Percentiles rank a stretch among this genome's conserved stretches.
These are phyloP conservation scores for Eurystomus glaucurus DNA, from an alignment of 2,797 vertebrate genomes.

Conservation along the genomic window DNA sequence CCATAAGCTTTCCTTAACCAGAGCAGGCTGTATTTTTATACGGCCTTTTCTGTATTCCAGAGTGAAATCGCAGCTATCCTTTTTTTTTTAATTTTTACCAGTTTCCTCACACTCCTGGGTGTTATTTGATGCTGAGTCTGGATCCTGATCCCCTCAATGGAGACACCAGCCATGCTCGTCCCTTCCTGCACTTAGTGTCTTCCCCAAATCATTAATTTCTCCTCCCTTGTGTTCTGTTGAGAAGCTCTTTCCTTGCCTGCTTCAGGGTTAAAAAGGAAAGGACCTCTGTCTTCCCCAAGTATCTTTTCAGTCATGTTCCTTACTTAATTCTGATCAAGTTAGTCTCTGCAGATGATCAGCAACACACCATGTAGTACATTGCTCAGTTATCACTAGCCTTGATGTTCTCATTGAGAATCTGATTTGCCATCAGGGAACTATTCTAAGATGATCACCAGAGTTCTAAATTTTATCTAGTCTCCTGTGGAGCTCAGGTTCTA, in stretches of 20 bases:
- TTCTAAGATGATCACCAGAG: background rate
- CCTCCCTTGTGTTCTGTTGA: background rate
- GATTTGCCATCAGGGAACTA: background rate
- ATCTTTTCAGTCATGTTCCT: background rate
- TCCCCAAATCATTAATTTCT: background rate
- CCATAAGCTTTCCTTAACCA: background rate
- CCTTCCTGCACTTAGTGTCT: background rate
- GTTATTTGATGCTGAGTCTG: background rate
- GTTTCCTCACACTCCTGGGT: background rate
- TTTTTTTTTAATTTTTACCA: background rate
- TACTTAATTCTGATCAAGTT: background rate
- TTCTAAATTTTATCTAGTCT: background rate
- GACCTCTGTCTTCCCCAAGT: background rate
- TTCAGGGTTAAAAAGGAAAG: background rate
- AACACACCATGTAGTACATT: accelerated
- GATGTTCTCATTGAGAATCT: background rate
- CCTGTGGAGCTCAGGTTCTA: background rate
- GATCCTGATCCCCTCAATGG: background rate
- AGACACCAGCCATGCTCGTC: background rate
- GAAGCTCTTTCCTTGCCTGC: background rate
- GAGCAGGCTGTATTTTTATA: background rate
- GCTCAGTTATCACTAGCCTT: background rate
- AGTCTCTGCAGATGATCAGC: background rate
- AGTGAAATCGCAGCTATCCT: background rate
- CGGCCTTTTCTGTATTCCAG: background rate